Conservation (phyloP, 2,888 invertebrate genomes). For the Phortica okadai region DNA sequence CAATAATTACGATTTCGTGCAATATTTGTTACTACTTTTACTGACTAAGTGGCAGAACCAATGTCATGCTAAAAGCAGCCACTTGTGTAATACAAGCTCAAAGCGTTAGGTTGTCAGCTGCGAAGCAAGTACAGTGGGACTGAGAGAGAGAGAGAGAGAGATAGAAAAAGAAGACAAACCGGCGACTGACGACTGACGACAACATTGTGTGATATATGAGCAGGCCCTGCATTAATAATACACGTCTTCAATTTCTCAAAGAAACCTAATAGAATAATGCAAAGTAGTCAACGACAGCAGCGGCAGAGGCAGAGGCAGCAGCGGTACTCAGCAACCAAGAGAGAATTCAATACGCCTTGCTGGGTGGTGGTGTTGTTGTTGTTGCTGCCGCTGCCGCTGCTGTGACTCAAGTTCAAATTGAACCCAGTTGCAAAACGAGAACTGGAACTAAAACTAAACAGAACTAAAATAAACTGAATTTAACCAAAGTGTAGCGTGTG, state of each 20-base stretch:
- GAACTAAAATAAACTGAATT: constrained; percentile 1
- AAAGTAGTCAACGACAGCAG: constrained; percentile 58
- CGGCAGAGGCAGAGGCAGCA: constrained; percentile 39
- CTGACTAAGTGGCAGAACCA: not conserved
- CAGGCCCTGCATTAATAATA: constrained; percentile 61
- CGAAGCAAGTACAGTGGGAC: not conserved
- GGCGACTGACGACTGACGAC: not conserved
- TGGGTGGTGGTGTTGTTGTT: constrained; percentile 54
- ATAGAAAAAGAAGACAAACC: not conserved
- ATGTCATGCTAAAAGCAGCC: not conserved
- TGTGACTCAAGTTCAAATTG: not conserved
- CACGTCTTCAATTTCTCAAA: constrained; percentile 63
- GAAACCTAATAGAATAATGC: constrained; percentile 72
- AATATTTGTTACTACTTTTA: not conserved
- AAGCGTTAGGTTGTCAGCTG: not conserved
- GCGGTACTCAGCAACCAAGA: constrained; percentile 28
- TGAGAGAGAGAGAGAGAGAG: not conserved
- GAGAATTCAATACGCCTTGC: constrained; percentile 66
- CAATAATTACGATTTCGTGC: not conserved
- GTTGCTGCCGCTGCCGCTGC: constrained; percentile 3
- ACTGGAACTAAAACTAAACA: constrained; percentile 10
- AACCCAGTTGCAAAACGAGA: constrained; percentile 5
- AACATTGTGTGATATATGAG: constrained; percentile 51
- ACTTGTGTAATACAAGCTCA: not conserved
- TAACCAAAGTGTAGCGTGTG: not conserved